Evolutionary conservation across 2,113 vertebrate species (phyloP).

Genomic region (Fregata magnificens): DNA sequence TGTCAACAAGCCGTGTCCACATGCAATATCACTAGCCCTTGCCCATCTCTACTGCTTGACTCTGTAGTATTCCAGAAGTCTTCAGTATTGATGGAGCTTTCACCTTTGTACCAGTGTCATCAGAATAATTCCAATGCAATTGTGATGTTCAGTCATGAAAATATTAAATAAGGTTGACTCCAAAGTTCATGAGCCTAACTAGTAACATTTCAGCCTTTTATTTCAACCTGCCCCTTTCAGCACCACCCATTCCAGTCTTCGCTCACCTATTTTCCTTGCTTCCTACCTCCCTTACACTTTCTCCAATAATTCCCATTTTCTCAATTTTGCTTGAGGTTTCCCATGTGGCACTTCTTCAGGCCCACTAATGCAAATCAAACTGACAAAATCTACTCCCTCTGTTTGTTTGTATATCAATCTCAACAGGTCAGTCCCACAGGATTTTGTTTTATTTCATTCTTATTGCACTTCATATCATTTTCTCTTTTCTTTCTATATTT

Average conservation of each 20-base stretch:
- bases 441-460: not conserved
- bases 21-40: not conserved
- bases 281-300: not conserved
- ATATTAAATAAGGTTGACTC: not conserved
- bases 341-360: not conserved
- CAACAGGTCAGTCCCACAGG: not conserved
- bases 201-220: not conserved
- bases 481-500: not conserved
- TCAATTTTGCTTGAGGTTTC: not conserved
- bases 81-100: not conserved
- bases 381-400: not conserved
- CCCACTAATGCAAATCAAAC: not conserved
- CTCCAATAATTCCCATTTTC: not conserved
- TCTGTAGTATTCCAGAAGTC: not conserved
- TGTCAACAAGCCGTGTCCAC: not conserved
- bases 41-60: not conserved
- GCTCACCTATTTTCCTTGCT: not conserved
- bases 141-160: not conserved
- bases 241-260: not conserved
- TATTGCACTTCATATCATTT: not conserved
- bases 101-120: not conserved
- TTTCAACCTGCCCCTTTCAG: not conserved
- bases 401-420: not conserved
- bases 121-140: not conserved
- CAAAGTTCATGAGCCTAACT: not conserved